Percentiles rank a stretch among this genome's conserved stretches.
Evolutionary conservation across 2,888 invertebrate species (phyloP).

Genomic region (Drosophila quinaria): DNA sequence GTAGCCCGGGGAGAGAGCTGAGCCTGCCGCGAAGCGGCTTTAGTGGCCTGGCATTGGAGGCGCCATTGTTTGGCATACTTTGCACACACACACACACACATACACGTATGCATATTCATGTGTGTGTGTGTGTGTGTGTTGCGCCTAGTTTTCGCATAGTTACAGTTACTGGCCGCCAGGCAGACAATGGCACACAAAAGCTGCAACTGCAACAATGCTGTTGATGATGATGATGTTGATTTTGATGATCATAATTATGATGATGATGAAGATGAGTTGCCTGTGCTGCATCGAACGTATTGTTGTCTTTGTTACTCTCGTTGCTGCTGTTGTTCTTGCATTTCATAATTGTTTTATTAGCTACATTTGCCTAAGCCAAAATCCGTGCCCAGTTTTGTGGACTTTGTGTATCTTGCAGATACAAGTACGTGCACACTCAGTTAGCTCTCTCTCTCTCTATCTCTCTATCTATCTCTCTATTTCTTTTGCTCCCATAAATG

Average conservation of each 20-base stretch:
- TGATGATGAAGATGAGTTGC: slow-evolving; percentile 46
- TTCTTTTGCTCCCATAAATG: background rate
- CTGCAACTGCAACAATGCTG: slow-evolving; percentile 59
- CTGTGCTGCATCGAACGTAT: slow-evolving; percentile 35
- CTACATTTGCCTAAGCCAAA: slow-evolving; percentile 72
- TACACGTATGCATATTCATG: background rate
- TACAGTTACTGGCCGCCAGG: slow-evolving; percentile 71
- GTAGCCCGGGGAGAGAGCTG: background rate
- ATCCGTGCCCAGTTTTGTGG: slow-evolving; percentile 53
- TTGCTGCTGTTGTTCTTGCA: slow-evolving; percentile 41
- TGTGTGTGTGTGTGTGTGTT: slow-evolving; percentile 13
- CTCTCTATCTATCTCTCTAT: background rate
- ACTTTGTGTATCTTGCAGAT: slow-evolving; percentile 70
- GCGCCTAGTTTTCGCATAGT: slow-evolving; percentile 72
- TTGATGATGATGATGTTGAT: slow-evolving; percentile 40
- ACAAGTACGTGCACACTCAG: slow-evolving; percentile 51
- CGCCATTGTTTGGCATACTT: slow-evolving; percentile 79
- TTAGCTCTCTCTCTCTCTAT: background rate
- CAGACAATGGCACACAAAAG: slow-evolving; percentile 68
- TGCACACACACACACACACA: slow-evolving; percentile 33
- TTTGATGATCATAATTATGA: slow-evolving; percentile 45
- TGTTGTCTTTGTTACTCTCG: slow-evolving; percentile 29
- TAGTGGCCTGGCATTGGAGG: slow-evolving; percentile 69
- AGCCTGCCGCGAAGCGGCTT: slow-evolving; percentile 36
- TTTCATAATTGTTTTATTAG: slow-evolving; percentile 79